Conservation (phyloP, 2,888 invertebrate genomes). For the Cistogaster globosa region DNA sequence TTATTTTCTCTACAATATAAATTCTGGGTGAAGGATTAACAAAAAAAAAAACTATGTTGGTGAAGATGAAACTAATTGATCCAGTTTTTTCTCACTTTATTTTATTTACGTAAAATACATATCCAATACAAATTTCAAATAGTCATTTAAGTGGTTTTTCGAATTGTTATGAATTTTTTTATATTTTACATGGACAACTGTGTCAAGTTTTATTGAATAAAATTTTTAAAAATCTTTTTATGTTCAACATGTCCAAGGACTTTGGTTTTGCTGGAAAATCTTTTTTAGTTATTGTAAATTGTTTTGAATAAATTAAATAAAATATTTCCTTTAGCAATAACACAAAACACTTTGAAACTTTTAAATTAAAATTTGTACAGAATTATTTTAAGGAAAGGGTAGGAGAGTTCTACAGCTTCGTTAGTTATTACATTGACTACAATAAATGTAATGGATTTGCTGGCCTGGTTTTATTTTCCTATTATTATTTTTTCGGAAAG, state of each 20-base stretch:
- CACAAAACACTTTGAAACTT: too few relatives aligned
- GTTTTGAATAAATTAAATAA: too few relatives aligned
- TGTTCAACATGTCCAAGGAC: constrained; percentile 19
- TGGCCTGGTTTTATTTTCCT: too few relatives aligned
- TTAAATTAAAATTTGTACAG: too few relatives aligned
- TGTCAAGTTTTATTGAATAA: constrained; percentile 28
- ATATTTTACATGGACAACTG: neutral
- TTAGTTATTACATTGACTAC: too few relatives aligned
- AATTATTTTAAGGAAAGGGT: too few relatives aligned
- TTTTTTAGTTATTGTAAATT: neutral
- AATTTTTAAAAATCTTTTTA: neutral
- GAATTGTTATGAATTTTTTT: constrained; percentile 47
- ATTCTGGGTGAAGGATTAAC: constrained; percentile 2
- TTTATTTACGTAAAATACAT: constrained; percentile 4
- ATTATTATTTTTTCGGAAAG: too few relatives aligned
- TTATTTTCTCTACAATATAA: constrained; percentile 10
- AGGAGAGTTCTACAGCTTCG: too few relatives aligned
- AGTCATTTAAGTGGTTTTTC: constrained; percentile 39
- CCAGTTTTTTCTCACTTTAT: constrained; percentile 21
- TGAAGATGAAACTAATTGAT: constrained; percentile 60
- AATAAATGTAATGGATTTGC: too few relatives aligned
- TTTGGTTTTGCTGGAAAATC: neutral
- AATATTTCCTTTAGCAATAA: too few relatives aligned
- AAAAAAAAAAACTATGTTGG: constrained; percentile 43
- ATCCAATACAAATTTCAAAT: neutral